Base-by-base conservation (phyloP, 2,113 vertebrate species). In the Antechinus flavipes region DNA sequence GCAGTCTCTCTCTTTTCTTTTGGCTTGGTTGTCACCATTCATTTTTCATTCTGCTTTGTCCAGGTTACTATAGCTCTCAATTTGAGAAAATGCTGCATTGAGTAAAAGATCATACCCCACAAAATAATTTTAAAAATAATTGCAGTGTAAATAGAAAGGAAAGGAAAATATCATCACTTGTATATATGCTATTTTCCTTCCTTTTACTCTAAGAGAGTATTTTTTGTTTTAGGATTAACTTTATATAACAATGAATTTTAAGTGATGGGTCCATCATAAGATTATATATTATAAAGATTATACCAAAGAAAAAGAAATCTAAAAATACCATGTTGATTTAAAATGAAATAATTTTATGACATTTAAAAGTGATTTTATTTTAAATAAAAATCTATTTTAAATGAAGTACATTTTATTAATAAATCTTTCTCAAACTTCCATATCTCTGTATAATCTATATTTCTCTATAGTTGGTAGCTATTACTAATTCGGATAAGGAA, bases 401-500 rank as follows among this genome's bases (percentile, higher is more conserved):
- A 84, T 84, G 68, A 84, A 84, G 6, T 42, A 90, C 2, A 30
- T 90, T 27, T 12, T 50, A 90, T 26, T 25, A 50, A 90, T 47
- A 50, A 50, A 90, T 49, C 12, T 50, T 30, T 49, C 10, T 25
- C n/a, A 90, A 50, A 52, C 4, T 50, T 90, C 8, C n/a, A 8
- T 8, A 84, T 84, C n/a, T 84, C n/a, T 84, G 19, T 42, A 35
- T n/a, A 84, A 84, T 84, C n/a, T 84, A 42, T 84, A 84, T 42
- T 42, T 84, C n/a, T 84, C 68, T 8, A 42, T 8, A 42, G 16
- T 84, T 23, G 68, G n/a, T 42, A 84, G 68, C 68, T 84, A 84
- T 84, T 91, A 90, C 9, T 91, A 42, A 56, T 90, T 96, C 90
- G 91, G 46, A 53, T 94, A 92, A 94, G 42, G 16, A 95, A 93